phyloP scores from a whole-genome alignment of 2,113 vertebrate species.

The Chlamydotis undulata region DNA sequence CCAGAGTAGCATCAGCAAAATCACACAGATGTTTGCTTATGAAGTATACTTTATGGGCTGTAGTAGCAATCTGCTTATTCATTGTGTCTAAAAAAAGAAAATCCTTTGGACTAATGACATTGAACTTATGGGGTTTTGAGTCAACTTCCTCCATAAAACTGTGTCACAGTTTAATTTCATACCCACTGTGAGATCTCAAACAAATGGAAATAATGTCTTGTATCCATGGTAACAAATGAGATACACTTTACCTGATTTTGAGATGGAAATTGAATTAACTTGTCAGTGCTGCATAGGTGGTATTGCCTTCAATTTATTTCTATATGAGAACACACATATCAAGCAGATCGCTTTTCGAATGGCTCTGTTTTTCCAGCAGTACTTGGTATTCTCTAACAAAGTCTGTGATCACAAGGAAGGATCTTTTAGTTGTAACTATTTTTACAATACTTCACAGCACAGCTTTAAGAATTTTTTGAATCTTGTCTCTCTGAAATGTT shows the following conservation, averaged over 20 bases:
- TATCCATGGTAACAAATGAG: slow-evolving; percentile 71
- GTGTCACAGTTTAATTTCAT: slow-evolving; percentile 69
- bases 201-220: slow-evolving; percentile 64
- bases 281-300: slow-evolving; percentile 30
- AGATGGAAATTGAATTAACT: slow-evolving; percentile 60
- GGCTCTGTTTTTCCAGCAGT: neutral
- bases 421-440: slow-evolving; percentile 10
- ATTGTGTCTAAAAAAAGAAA: slow-evolving; percentile 33
- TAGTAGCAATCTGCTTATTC: neutral
- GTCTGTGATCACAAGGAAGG: neutral
- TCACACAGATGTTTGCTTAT: neutral
- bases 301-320: slow-evolving; percentile 40
- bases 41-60: neutral
- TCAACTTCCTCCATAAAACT: slow-evolving; percentile 32
- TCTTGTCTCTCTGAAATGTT: slow-evolving; percentile 8
- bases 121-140: slow-evolving; percentile 33
- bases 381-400: neutral
- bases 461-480: slow-evolving; percentile 1
- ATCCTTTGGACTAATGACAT: slow-evolving; percentile 32
- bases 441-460: slow-evolving; percentile 18
- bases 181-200: slow-evolving; percentile 56
- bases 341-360: neutral
- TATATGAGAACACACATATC: neutral
- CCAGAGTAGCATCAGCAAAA: neutral
- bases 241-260: slow-evolving; percentile 60